phyloP scores from a whole-genome alignment of 2,113 vertebrate species.

The Archocentrus centrarchus region DNA sequence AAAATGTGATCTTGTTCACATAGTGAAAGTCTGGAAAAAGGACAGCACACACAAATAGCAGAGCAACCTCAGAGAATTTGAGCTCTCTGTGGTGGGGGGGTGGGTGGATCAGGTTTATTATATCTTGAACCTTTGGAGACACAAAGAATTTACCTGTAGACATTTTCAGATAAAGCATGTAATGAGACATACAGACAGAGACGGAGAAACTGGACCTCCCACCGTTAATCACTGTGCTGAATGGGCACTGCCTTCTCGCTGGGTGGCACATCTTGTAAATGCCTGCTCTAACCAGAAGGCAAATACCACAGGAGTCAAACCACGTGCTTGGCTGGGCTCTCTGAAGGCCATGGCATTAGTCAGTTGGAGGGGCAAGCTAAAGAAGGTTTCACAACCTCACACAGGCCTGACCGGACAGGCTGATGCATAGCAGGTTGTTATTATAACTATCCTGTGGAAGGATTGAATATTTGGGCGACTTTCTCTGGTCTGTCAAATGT shows the following conservation, averaged over 20 bases:
- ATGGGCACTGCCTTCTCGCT: constrained; percentile 53
- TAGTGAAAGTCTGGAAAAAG: constrained; percentile 8
- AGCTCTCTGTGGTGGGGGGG: not conserved
- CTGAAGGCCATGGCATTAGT: constrained; percentile 46
- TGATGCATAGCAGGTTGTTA: constrained; percentile 39
- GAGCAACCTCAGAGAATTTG: constrained; percentile 8
- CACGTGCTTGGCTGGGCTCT: constrained; percentile 44
- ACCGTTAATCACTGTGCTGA: constrained; percentile 57
- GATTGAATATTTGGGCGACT: constrained; percentile 1
- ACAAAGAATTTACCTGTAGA: not conserved
- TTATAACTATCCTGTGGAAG: constrained; percentile 12
- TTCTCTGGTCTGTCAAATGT: constrained; percentile 20
- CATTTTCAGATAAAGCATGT: constrained; percentile 9
- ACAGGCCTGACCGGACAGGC: constrained; percentile 10
- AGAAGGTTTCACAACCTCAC: constrained; percentile 39
- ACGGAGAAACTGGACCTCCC: constrained; percentile 58
- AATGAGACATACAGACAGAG: not conserved
- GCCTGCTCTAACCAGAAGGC: constrained; percentile 54
- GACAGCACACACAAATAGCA: constrained; percentile 11
- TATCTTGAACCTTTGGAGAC: not conserved
- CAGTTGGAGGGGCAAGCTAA: not conserved
- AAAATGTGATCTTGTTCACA: constrained; percentile 46
- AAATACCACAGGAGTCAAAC: constrained; percentile 59
- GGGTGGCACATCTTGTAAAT: constrained; percentile 68
- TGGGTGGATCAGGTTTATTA: not conserved